Evolutionary conservation across 2,113 vertebrate genomes (phyloP), one percentile per base, ranked within the genome.

Genomic region (Vidua chalybeata): DNA sequence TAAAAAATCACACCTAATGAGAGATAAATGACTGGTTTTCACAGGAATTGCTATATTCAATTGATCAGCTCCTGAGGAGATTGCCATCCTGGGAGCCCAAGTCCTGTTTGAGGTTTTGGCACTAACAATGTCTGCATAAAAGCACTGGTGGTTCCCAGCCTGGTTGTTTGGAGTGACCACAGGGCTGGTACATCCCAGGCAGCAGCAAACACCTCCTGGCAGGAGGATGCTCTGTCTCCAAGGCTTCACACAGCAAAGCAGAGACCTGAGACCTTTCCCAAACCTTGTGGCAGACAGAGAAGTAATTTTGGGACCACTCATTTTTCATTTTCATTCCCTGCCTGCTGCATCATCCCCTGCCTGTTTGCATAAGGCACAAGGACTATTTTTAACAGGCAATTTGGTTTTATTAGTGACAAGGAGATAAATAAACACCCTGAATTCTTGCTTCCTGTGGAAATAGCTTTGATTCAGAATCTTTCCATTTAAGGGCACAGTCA

Each of bases 401-500:
- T 95, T 87, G 61, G 43, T 87, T 94, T 94, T 89, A 63, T 81
- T 86, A 84, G 92, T 59, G 77, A 84, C 66, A 74, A 94, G 39
- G 39, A 92, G 48, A 81, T 69, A 89, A 93, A 90, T 49, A 86
- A 95, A 87, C 61, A 81, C 71, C 61, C 81, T 48, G 39, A 69
- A 81, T 48, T 58, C n/a, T 85, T 56, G 52, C 21, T 39, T 91
- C 76, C 89, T 35, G 48, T 63, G 56, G 80, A 87, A 89, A 89
- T 55, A 64, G 26, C 78, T 94, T 81, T 87, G 33, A 79, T 82
- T 94, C 35, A 62, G 89, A 93, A 87, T 43, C 52, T 75, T 63
- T 55, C 90, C 16, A 84, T 75, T 91, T 95, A 89, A 72, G 49
- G 74, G 31, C 77, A 73, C 13, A 84, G 52, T 41, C 52, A 89